A percentile compares a stretch with the other conserved stretches of the same genome.
Evolutionary conservation across 2,888 invertebrate species (phyloP).

Genomic region (Parnassius glacialis): DNA sequence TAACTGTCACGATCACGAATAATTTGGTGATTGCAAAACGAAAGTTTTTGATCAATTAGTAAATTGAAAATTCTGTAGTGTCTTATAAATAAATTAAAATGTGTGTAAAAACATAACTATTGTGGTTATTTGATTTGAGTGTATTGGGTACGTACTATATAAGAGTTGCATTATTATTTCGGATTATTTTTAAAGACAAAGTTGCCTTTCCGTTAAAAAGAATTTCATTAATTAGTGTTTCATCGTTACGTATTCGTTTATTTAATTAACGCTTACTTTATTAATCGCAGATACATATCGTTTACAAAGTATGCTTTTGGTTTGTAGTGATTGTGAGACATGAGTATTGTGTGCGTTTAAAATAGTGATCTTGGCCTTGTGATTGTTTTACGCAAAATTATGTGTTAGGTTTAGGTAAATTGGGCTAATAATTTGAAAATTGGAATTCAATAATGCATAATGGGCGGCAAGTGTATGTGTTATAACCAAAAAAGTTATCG

Average conservation of each 20-base stretch:
- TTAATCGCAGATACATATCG: conserved; percentile 16
- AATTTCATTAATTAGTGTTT: conserved; percentile 55
- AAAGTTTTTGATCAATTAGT: conserved; percentile 27
- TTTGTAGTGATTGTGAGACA: conserved; percentile 29
- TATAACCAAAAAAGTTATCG: background rate
- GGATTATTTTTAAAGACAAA: conserved; percentile 59
- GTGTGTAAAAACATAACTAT: conserved; percentile 21
- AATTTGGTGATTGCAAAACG: conserved; percentile 33
- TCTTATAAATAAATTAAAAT: conserved; percentile 19
- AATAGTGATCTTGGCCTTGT: conserved; percentile 62
- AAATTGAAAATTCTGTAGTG: conserved; percentile 23
- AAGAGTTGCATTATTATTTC: conserved; percentile 33
- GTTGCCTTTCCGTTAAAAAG: conserved; percentile 58
- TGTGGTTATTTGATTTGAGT: no score
- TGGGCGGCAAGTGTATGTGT: conserved; percentile 64
- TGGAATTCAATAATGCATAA: conserved; percentile 34
- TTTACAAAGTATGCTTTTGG: conserved; percentile 44
- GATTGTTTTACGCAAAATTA: conserved; percentile 20
- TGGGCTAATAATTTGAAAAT: no score
- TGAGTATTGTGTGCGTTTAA: conserved; percentile 36
- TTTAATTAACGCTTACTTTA: conserved; percentile 62
- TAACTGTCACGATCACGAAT: conserved; percentile 27
- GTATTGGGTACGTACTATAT: conserved; percentile 26
- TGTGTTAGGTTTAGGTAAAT: no score
- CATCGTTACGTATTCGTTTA: conserved; percentile 57